Evolutionary conservation across 2,113 vertebrate species (phyloP), one percentile per base, ranked within the genome.

Genomic region (Ctenomys sociabilis): DNA sequence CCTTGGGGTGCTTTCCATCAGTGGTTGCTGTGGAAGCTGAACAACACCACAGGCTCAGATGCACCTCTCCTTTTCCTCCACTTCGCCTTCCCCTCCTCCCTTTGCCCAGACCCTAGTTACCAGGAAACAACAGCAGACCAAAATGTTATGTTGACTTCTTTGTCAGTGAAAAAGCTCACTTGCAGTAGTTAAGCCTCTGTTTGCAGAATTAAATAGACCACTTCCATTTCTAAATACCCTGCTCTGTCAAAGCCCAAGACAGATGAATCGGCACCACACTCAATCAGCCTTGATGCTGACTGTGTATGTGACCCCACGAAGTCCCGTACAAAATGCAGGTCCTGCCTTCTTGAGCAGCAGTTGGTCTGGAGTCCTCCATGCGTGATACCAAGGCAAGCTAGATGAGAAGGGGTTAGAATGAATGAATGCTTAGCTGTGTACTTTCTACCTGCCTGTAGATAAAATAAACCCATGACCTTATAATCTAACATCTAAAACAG

Each of bases 1-100:
- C 85, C 85, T 80, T 35, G 30, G 63, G 84, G 21, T 94, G 40
- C 57, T 91, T 77, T 0, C 81, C 93, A 77, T 1, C 0, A 0
- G 45, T 63, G 91, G 84, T 80, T 85, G 77, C 59, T 81, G 90
- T 70, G 92, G 94, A 57, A 95, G 61, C 85, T 93, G 66, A 94
- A 78, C 40, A 95, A 26, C 84, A 94, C 37, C 61, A 66, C 8
- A 11, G 90, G 59, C 92, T 86, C 57, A 3, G 0, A 0, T 1
- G 37, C 83, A 77, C 72, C 1, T 0, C 66, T 87, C 35, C 61
- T 45, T 95, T 93, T 86, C 54, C 35, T n/a, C 8, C 1, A 0
- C 21, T 14, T 14, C 28, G 63, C 16, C 68, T 64, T 82, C 54
- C 4, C n/a, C 2, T 5, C 75, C n/a, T 40, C 7, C 7, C 75